A percentile compares a stretch with the other conserved stretches of the same genome.
phyloP scores from a whole-genome alignment of 2,888 invertebrate species.

The Rugalucina vietnamica region DNA sequence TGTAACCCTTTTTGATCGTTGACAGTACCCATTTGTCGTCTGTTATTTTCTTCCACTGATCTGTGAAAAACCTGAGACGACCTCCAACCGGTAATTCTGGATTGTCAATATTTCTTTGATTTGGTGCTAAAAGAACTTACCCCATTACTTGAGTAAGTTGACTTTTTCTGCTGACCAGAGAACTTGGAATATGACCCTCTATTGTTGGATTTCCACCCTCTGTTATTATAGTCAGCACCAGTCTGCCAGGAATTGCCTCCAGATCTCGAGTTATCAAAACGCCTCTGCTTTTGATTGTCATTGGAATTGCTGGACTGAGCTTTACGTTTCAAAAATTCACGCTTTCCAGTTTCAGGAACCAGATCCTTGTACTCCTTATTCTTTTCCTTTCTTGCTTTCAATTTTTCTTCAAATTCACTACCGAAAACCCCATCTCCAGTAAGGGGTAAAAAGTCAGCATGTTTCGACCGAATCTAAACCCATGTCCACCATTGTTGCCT shows the following conservation, averaged over 20 bases:
- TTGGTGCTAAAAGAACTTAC: slow-evolving; percentile 2
- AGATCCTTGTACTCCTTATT: slow-evolving; percentile 45
- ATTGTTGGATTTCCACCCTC: not conserved
- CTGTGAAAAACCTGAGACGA: slow-evolving; percentile 18
- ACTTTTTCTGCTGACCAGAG: not conserved
- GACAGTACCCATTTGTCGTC: slow-evolving; percentile 42
- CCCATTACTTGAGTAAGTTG: too few relatives aligned
- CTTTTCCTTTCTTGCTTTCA: slow-evolving; percentile 44
- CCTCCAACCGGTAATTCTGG: slow-evolving; percentile 52
- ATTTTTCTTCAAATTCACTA: slow-evolving; percentile 20
- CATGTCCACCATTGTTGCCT: slow-evolving; percentile 38
- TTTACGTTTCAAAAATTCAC: not conserved
- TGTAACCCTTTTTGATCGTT: slow-evolving; percentile 21
- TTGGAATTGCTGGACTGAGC: not conserved
- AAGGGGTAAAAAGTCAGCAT: slow-evolving; percentile 30
- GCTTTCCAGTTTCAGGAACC: slow-evolving; percentile 19
- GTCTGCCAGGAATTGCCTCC: not conserved
- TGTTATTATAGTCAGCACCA: not conserved
- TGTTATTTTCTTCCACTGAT: slow-evolving; percentile 37
- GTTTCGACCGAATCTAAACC: slow-evolving; percentile 23
- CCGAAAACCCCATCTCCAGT: slow-evolving; percentile 43
- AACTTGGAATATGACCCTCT: not conserved
- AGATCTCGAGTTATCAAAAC: not conserved
- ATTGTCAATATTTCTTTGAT: not conserved
- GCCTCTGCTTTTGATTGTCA: not conserved